Evolutionary conservation across 2,888 invertebrate genomes (phyloP).

Genomic region (Drosophila recens): DNA sequence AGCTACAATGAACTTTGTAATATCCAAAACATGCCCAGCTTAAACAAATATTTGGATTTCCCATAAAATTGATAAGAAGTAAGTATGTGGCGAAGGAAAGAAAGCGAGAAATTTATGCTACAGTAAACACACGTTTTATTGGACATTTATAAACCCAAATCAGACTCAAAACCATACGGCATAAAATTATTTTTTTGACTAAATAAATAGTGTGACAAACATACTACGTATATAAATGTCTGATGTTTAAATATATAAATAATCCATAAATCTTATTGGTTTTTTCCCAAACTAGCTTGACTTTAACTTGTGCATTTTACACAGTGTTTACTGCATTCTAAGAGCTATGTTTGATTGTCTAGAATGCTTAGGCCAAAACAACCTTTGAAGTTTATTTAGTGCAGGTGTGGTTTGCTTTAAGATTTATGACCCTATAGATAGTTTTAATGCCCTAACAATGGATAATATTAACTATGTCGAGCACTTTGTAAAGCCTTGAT

Average conservation of each 20-base stretch:
- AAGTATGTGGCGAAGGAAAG: neutral
- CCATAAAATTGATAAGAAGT: neutral
- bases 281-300: neutral
- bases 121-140: conserved; percentile 7
- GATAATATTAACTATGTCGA: neutral
- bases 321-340: conserved; percentile 13
- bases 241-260: neutral
- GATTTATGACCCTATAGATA: conserved; percentile 19
- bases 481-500: neutral
- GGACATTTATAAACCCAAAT: too few relatives aligned
- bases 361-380: neutral
- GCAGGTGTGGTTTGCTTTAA: conserved; percentile 31
- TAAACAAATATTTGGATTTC: neutral
- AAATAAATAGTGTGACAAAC: too few relatives aligned
- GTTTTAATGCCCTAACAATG: neutral
- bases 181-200: too few relatives aligned
- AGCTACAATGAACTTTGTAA: neutral
- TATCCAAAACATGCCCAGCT: neutral
- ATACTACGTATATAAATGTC: neutral
- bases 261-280: neutral
- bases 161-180: too few relatives aligned
- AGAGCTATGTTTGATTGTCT: conserved; percentile 13
- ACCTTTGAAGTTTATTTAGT: conserved; percentile 9
- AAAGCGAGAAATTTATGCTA: neutral
- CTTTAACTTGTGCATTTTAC: neutral